Evolutionary conservation across 2,113 vertebrate species (phyloP).

Genomic region (Conger conger): DNA sequence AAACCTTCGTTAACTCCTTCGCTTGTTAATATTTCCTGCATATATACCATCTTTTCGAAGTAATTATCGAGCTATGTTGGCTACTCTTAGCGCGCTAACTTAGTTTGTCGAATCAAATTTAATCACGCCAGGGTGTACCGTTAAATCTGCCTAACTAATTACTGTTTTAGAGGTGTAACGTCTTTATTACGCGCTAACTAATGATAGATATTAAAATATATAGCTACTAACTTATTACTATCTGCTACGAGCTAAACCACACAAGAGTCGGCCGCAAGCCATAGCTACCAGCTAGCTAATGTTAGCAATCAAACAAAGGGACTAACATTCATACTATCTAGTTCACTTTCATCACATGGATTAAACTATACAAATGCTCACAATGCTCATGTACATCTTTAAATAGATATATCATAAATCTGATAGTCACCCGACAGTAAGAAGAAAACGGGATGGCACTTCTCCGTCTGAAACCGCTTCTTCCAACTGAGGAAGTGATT

Average conservation of each 20-base stretch:
- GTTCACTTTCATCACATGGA: background rate
- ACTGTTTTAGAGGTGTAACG: too few species aligned
- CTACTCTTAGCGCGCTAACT: too few species aligned
- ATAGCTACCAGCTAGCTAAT: background rate
- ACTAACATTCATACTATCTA: background rate
- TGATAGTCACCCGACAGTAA: slow-evolving; percentile 28
- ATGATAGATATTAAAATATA: too few species aligned
- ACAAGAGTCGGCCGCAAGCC: background rate
- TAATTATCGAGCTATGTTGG: too few species aligned
- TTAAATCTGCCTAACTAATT: too few species aligned
- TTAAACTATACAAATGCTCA: background rate
- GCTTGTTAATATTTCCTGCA: too few species aligned
- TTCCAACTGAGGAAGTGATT: slow-evolving; percentile 41
- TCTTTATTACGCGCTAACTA: too few species aligned
- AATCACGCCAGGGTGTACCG: too few species aligned
- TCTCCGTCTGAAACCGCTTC: background rate
- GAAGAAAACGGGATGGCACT: slow-evolving; percentile 7
- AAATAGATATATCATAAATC: background rate
- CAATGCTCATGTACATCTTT: background rate
- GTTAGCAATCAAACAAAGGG: background rate
- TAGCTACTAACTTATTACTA: too few species aligned
- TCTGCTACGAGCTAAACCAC: background rate
- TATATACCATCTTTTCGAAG: too few species aligned
- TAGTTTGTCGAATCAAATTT: too few species aligned
- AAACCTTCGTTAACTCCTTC: too few species aligned